Conservation (phyloP, 2,113 vertebrate genomes). For the Mesitornis unicolor region DNA sequence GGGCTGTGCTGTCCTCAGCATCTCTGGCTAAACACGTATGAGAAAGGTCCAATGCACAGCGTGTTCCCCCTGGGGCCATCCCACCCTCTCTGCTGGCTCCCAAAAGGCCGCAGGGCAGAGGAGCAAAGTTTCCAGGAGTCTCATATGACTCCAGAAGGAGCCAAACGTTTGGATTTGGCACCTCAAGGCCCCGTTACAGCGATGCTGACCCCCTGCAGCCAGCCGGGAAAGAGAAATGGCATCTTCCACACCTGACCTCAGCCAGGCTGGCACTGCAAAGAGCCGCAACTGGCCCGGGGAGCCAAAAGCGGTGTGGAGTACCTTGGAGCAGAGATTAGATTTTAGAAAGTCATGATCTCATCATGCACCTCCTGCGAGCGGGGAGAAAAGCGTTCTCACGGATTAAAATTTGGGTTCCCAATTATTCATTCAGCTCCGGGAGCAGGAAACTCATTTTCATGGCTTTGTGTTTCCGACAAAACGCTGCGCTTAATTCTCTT, state of each 20-base stretch:
- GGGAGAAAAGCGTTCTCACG: background rate
- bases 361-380: background rate
- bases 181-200: background rate
- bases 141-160: background rate
- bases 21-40: background rate
- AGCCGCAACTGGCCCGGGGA: background rate
- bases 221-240: background rate
- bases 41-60: background rate
- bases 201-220: background rate
- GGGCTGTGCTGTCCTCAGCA: background rate
- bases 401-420: background rate
- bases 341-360: slow-evolving; percentile 18
- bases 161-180: background rate
- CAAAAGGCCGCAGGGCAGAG: background rate
- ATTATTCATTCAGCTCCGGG: background rate
- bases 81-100: background rate
- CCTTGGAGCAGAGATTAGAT: background rate
- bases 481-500: rapidly evolving
- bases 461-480: background rate
- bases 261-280: background rate
- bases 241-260: background rate
- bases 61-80: background rate
- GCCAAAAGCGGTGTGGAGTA: background rate
- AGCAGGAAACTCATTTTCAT: background rate
- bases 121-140: background rate